Percentiles rank a stretch among this genome's conserved stretches.
phyloP scores from a whole-genome alignment of 2,888 invertebrate genomes.

The Drosophila helvetica region DNA sequence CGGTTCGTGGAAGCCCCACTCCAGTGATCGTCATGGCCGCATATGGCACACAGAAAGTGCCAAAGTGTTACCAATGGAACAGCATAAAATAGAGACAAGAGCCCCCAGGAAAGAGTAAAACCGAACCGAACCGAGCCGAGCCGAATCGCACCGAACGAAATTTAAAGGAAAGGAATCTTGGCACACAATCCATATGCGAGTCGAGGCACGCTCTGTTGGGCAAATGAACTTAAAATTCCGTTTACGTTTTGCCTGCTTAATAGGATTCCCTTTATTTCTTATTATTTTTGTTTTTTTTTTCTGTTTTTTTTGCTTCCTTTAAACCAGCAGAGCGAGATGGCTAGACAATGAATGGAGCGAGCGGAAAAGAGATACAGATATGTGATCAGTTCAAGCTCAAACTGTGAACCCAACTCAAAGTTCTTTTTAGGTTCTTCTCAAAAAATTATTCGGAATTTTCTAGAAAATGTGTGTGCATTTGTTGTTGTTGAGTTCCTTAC shows the following conservation, averaged over 20 bases:
- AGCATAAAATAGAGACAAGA: background rate
- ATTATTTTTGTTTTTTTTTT: constrained; percentile 2
- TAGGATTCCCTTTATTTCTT: constrained; percentile 57
- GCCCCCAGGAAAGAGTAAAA: background rate
- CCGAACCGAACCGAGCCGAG: background rate
- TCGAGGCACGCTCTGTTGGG: constrained; percentile 39
- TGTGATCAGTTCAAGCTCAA: constrained; percentile 30
- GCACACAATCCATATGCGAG: constrained; percentile 23
- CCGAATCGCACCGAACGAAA: background rate
- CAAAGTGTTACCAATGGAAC: constrained; percentile 24
- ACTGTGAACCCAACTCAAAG: constrained; percentile 38
- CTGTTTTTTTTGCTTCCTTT: constrained; percentile 15
- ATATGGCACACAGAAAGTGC: constrained; percentile 16
- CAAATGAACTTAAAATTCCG: constrained; percentile 69
- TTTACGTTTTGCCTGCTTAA: constrained; percentile 61
- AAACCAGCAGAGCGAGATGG: background rate
- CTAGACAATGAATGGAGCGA: background rate
- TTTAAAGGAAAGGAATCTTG: constrained; percentile 41
- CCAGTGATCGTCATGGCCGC: constrained; percentile 12
- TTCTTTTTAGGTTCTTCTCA: constrained; percentile 9
- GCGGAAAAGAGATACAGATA: background rate
- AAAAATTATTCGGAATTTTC: constrained; percentile 38
- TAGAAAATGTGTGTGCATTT: constrained; percentile 9
- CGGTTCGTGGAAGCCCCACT: constrained; percentile 20
- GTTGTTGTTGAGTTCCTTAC: too few relatives aligned